Evolutionary conservation across 2,113 vertebrate genomes (phyloP).

Genomic region (Etia nguti): DNA sequence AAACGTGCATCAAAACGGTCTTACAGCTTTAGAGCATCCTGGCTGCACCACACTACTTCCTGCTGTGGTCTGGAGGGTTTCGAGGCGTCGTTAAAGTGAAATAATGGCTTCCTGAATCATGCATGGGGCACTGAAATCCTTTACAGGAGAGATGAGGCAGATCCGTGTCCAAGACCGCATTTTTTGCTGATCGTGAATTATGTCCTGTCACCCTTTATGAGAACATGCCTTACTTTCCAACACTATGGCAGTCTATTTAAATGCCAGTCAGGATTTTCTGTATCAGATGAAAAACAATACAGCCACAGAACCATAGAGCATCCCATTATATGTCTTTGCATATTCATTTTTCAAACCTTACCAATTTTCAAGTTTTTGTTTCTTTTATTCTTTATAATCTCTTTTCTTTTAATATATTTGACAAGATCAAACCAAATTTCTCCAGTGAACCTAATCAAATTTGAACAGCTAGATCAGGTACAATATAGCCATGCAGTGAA

Average conservation of each 20-base stretch:
- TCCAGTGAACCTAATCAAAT: not conserved
- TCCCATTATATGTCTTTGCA: not conserved
- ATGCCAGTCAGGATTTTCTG: slow-evolving; percentile 7
- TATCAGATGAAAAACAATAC: not conserved
- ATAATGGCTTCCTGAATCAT: slow-evolving; percentile 63
- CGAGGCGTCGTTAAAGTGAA: slow-evolving; percentile 47
- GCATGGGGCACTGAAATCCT: slow-evolving; percentile 48
- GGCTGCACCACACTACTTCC: slow-evolving; percentile 22
- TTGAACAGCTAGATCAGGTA: not conserved
- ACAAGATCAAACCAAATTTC: not conserved
- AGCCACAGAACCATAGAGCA: not conserved
- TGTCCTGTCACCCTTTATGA: slow-evolving; percentile 35
- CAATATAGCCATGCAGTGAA: not conserved
- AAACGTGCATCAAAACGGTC: not conserved
- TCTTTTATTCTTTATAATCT: not conserved
- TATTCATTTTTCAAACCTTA: not conserved
- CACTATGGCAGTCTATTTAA: not conserved
- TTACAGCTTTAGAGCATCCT: slow-evolving; percentile 8
- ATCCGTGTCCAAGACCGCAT: slow-evolving; percentile 29
- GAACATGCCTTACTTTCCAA: slow-evolving; percentile 12
- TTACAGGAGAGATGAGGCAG: slow-evolving; percentile 50
- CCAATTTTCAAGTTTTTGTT: not conserved
- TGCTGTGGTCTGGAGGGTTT: slow-evolving; percentile 23
- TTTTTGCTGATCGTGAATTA: slow-evolving; percentile 35
- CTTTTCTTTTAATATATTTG: not conserved